Evolutionary conservation across 1,140 invertebrate genomes (phyloP), one percentile per base, ranked within the genome.

Genomic region (Pseudomyrmex cubaensis): DNA sequence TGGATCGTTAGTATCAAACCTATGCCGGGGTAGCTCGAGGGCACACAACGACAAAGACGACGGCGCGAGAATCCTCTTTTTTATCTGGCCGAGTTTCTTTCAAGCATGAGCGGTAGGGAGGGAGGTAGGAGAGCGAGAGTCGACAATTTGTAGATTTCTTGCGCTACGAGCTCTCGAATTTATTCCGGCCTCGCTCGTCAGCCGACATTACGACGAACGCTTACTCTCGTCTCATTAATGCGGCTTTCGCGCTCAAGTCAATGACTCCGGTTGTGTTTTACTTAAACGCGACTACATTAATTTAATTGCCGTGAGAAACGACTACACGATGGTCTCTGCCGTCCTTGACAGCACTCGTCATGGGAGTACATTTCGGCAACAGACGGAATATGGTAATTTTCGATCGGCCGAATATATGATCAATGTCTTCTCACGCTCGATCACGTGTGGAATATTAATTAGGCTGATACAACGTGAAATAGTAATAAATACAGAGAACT

Each of bases 1-100:
- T 62, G 44, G 54, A 85, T 82, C 83, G 77, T 85, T 85, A 85
- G 83, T 82, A 76, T 78, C 61, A 67, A 52, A 75, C 72, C 70
- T 75, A 63, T 70, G 78, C 72, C n/a, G 59, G 48, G 48, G 17
- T 80, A 70, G 76, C 76, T 56, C 66, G 35, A 56, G 66, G 76
- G 46, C 66, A 70, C 12, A 52, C 50, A 13, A 52, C 50, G 50
- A 52, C 50, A 4, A 52, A 10, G 50, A 52, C 76, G 50, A 77
- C 62, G 74, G 54, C 74, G 74, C 25, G 73, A 63, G 57, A 63
- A 73, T 56, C 57, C 66, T 44, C 44, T 52, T 80, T 80, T 80
- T 80, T 80, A 80, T 17, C 76, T 15, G 64, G 54, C 9, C 54
- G 62, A 35, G 66, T 72, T 72, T 80, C 76, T 80, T 80, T 66